Percentiles rank a stretch among this genome's conserved stretches.
Evolutionary conservation across 2,888 invertebrate species (phyloP).

Genomic region (Petrolisthes manimaculis): DNA sequence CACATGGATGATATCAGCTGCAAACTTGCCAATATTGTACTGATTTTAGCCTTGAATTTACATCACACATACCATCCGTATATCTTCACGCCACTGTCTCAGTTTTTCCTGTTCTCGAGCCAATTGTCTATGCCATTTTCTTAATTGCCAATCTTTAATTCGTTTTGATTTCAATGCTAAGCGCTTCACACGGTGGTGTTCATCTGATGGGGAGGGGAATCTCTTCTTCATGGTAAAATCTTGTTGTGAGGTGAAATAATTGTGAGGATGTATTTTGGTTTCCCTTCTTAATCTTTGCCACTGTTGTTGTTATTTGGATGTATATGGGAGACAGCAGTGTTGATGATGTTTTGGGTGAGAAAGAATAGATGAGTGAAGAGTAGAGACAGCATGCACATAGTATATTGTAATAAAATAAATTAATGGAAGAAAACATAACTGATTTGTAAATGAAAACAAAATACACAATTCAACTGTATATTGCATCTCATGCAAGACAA

Average conservation of each 20-base stretch:
- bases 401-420: not conserved
- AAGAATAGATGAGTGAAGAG: not conserved
- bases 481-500: too few species aligned
- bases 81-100: slow-evolving; percentile 35
- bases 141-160: slow-evolving; percentile 27
- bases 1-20: too few species aligned
- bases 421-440: not conserved
- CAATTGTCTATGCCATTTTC: slow-evolving; percentile 20
- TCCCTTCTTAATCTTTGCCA: slow-evolving; percentile 34
- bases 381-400: slow-evolving; percentile 1
- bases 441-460: not conserved
- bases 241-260: too few species aligned
- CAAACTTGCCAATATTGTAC: too few species aligned
- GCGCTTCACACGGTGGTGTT: slow-evolving; percentile 17
- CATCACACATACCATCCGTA: slow-evolving; percentile 40
- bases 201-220: too few species aligned
- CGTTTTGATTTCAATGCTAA: slow-evolving; percentile 3
- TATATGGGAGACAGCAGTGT: not conserved
- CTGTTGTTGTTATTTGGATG: slow-evolving; percentile 21
- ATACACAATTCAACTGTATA: not conserved
- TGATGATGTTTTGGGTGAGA: not conserved
- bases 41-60: too few species aligned
- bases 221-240: too few species aligned
- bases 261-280: not conserved
- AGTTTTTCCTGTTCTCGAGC: slow-evolving; percentile 42